Percentiles rank a stretch among this genome's conserved stretches.
These are phyloP conservation scores for Sphaeramia orbicularis DNA, from an alignment of 2,797 vertebrate species.

Conservation along the genomic window DNA sequence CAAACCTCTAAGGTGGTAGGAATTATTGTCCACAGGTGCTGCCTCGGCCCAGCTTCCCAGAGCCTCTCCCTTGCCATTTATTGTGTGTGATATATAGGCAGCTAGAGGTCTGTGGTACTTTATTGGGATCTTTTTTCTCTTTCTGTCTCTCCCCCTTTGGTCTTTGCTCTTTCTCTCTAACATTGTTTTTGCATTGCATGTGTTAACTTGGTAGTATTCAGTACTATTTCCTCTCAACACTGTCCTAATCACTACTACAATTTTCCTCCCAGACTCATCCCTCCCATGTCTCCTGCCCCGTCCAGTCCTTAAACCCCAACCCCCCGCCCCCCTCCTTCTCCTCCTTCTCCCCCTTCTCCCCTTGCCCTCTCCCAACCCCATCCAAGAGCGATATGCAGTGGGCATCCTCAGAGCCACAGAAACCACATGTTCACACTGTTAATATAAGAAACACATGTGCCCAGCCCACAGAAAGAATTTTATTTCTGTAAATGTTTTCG, in stretches of 20 bases:
- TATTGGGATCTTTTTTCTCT: constrained; percentile 88
- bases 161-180: constrained; percentile 79
- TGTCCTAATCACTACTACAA: constrained; percentile 71
- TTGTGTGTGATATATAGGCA: constrained; percentile 97
- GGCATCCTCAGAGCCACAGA: constrained; percentile 91
- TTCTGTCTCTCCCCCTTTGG: constrained; percentile 71
- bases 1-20: constrained; percentile 24
- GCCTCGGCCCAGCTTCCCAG: constrained; percentile 82
- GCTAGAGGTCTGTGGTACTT: constrained; percentile 93
- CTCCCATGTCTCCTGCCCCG: constrained; percentile 50
- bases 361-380: constrained; percentile 74
- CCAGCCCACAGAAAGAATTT: constrained; percentile 17
- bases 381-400: constrained; percentile 89
- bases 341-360: constrained; percentile 15
- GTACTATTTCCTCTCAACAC: constrained; percentile 75
- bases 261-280: constrained; percentile 61
- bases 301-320: constrained; percentile 67
- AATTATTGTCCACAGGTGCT: constrained; percentile 25
- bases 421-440: constrained; percentile 56
- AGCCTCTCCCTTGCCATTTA: constrained; percentile 92
- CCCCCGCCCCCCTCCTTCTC: constrained; percentile 53
- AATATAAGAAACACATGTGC: constrained; percentile 26
- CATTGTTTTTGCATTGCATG: constrained; percentile 93
- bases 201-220: constrained; percentile 91
- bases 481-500: not conserved